Percentiles rank a stretch among this genome's conserved stretches.
Evolutionary conservation across 2,797 vertebrate species (phyloP).

Genomic region (Sciaenops ocellatus): DNA sequence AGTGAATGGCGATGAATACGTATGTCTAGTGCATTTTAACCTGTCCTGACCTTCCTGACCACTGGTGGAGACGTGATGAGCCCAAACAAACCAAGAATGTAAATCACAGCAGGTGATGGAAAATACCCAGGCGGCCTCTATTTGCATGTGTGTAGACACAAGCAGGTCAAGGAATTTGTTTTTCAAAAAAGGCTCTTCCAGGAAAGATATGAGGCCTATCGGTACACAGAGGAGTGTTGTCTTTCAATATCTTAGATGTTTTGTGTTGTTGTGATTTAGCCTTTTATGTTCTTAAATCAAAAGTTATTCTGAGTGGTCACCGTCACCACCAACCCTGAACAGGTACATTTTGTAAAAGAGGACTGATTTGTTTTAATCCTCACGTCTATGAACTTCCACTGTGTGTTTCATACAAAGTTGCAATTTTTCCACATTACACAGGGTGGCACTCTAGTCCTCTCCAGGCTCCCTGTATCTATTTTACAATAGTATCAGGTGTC

Average conservation of each 20-base stretch:
- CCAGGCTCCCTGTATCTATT: background rate
- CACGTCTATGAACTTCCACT: background rate
- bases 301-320: background rate
- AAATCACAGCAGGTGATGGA: constrained; percentile 85
- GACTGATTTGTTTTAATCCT: constrained; percentile 25
- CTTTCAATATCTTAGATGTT: background rate
- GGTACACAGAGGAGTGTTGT: background rate
- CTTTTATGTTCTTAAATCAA: background rate
- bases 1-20: background rate
- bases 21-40: constrained; percentile 20
- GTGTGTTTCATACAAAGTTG: background rate
- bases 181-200: constrained; percentile 81
- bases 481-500: background rate
- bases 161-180: constrained; percentile 81
- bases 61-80: constrained; percentile 23
- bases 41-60: constrained; percentile 58
- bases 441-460: constrained; percentile 70
- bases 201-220: background rate
- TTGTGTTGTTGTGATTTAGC: background rate
- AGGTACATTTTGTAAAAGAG: constrained; percentile 14
- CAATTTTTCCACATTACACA: constrained; percentile 55
- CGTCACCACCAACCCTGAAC: background rate
- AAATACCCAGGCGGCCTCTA: constrained; percentile 75
- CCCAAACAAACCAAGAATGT: constrained; percentile 77
- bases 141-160: constrained; percentile 84